Evolutionary conservation across 2,113 vertebrate species (phyloP).

Genomic region (rabbit (Oryctolagus cuniculus)): mOryCun1.1 NC_091438.1:131477001-131477500

Average conservation of each 20-base stretch:
- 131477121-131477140: no score
- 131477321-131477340: background rate
- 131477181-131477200: background rate
- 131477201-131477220: background rate
- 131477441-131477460: no score
- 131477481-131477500: background rate
- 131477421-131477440: background rate
- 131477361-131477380: background rate
- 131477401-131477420: no score
- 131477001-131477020: background rate
- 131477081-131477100: no score
- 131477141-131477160: background rate
- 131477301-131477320: background rate
- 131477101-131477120: background rate
- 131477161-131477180: background rate
- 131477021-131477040: rapidly evolving
- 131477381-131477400: background rate
- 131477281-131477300: background rate
- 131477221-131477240: background rate
- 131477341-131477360: background rate
- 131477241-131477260: background rate
- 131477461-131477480: no score
- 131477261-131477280: background rate
- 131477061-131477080: background rate
- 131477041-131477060: background rate